Evolutionary conservation across 2,113 vertebrate genomes (phyloP).

Genomic region (Psephotus haematonotus): DNA sequence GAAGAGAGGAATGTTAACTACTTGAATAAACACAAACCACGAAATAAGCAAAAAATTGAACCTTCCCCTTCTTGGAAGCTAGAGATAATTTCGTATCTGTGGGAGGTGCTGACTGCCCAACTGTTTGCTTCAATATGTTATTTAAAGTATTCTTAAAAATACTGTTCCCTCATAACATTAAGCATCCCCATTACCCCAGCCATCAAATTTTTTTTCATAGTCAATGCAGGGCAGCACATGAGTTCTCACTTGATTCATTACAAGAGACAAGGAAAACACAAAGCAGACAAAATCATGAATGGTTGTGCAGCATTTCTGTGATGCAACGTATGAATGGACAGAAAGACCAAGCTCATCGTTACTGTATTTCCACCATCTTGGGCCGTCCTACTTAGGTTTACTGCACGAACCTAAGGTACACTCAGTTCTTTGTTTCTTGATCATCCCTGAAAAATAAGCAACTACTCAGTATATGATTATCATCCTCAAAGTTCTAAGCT

Average conservation of each 20-base stretch:
- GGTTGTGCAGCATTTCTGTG: not conserved
- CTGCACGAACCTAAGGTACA: not conserved
- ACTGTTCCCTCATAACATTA: not conserved
- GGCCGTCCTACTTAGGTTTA: not conserved
- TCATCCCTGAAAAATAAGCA: not conserved
- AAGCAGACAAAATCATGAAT: not conserved
- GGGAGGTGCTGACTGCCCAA: conserved; percentile 5
- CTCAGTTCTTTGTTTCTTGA: not conserved
- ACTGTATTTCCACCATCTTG: not conserved
- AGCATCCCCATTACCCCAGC: not conserved
- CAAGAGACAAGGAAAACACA: not conserved
- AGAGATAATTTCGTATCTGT: conserved; percentile 19
- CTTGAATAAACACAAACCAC: not conserved
- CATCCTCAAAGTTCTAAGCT: not conserved
- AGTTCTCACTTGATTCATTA: not conserved
- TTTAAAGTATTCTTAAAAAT: conserved; percentile 29
- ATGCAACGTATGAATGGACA: not conserved
- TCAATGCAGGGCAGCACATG: not conserved
- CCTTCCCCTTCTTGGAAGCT: not conserved
- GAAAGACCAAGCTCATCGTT: not conserved
- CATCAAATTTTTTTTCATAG: not conserved
- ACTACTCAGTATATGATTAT: not conserved
- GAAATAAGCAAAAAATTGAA: conserved; percentile 14
- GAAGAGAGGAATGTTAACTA: not conserved
- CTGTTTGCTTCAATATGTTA: not conserved